Evolutionary conservation across 2,113 vertebrate species (phyloP).

Genomic region (Pseudopodoces humilis): DNA sequence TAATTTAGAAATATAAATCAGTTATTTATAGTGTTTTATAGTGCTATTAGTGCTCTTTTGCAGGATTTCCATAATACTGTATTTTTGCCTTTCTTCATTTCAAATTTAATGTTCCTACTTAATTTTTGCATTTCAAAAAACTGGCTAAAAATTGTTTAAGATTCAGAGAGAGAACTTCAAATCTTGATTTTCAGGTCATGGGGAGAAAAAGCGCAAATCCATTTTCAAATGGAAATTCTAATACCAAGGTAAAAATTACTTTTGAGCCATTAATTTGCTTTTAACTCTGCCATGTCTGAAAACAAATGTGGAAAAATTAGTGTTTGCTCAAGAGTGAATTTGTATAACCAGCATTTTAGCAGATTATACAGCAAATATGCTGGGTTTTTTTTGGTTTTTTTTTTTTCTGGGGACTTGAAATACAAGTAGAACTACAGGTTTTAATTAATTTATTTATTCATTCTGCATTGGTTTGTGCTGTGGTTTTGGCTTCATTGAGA

Average conservation of each 20-base stretch:
- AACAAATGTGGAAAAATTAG: neutral
- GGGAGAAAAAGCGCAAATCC: neutral
- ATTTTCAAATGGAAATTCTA: neutral
- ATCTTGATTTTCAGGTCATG: neutral
- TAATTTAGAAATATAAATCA: neutral
- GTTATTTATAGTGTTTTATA: neutral
- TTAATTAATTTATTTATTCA: neutral
- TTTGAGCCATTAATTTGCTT: neutral
- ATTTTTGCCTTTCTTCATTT: neutral
- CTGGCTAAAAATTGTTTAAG: neutral
- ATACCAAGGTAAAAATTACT: neutral
- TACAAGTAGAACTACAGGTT: neutral
- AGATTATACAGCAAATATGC: neutral
- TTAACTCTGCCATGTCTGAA: neutral
- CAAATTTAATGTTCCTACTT: neutral
- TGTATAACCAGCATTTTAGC: neutral
- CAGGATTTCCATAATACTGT: neutral
- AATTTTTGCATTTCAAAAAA: neutral
- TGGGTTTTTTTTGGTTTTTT: no score
- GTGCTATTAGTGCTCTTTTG: neutral
- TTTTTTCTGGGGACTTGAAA: neutral
- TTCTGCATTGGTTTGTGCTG: neutral
- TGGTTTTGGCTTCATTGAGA: neutral
- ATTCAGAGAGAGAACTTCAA: neutral
- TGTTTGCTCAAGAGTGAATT: neutral